Evolutionary conservation across 1,140 invertebrate species (phyloP).

Genomic region (Drosophila chauvacae): DNA sequence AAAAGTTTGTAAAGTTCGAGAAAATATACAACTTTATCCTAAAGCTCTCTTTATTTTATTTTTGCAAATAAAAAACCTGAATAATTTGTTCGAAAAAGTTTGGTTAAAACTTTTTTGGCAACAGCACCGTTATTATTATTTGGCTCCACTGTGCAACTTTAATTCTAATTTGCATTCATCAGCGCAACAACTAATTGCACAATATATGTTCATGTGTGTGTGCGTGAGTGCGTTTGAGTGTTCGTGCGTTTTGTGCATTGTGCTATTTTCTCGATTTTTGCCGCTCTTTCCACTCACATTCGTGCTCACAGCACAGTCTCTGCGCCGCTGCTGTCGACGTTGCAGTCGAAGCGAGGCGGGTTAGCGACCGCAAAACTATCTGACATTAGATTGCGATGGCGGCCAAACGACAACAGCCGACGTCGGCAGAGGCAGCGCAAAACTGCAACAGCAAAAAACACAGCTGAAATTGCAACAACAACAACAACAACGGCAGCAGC

Average conservation of each 20-base stretch:
- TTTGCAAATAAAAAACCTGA: background rate
- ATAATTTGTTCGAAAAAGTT: background rate
- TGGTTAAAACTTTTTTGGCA: background rate
- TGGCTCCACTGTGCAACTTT: constrained; percentile 38
- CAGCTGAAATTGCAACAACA: constrained; percentile 2
- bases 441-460: constrained; percentile 5
- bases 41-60: background rate
- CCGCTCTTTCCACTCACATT: constrained; percentile 47
- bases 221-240: constrained; percentile 23
- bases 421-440: constrained; percentile 41
- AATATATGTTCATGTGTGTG: constrained; percentile 27
- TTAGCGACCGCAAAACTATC: constrained; percentile 85
- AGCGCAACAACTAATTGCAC: constrained; percentile 77
- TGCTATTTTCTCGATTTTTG: constrained; percentile 62
- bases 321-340: constrained; percentile 11
- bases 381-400: constrained; percentile 85
- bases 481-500: background rate
- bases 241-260: constrained; percentile 45
- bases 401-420: constrained; percentile 85
- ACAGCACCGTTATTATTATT: constrained; percentile 5
- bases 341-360: constrained; percentile 61
- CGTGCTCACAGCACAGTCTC: constrained; percentile 31
- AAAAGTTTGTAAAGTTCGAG: background rate
- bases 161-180: constrained; percentile 80
- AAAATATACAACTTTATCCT: background rate